phyloP scores from a whole-genome alignment of 2,797 vertebrate species.

The Coendou prehensilis region DNA sequence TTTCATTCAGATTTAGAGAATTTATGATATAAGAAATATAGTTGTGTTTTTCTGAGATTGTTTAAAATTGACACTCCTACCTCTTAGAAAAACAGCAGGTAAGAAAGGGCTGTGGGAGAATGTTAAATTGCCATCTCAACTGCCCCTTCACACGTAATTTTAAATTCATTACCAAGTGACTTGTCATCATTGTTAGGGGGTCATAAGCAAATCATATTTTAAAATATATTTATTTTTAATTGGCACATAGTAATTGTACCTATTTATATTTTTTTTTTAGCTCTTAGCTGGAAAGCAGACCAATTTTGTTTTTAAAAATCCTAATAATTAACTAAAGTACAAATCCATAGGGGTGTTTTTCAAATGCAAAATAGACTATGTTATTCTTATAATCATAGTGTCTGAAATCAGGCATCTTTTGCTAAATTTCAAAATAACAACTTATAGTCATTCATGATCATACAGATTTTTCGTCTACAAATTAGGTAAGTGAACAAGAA shows the following conservation, averaged over 20 bases:
- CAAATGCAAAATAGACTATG: conserved; percentile 3
- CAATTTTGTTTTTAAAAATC: conserved; percentile 36
- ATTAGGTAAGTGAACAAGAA: background rate
- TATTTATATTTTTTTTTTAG: background rate
- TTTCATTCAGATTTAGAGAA: background rate
- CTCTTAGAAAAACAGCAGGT: background rate
- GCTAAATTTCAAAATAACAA: conserved; percentile 20
- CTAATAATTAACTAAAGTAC: conserved; percentile 47
- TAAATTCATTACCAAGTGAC: background rate
- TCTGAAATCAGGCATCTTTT: background rate
- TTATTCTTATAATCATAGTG: conserved; percentile 13
- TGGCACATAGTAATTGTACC: background rate
- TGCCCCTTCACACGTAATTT: background rate
- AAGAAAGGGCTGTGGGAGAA: background rate
- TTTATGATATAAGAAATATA: background rate
- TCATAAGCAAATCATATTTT: background rate
- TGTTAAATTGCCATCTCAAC: background rate
- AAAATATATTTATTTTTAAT: conserved; percentile 17
- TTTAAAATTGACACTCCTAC: background rate
- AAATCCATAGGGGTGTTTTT: background rate
- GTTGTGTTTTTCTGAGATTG: background rate
- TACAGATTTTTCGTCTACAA: conserved; percentile 1
- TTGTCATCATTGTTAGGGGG: background rate
- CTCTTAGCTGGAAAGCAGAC: conserved; percentile 37
- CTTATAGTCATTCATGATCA: background rate